Evolutionary conservation across 2,888 invertebrate genomes (phyloP), one percentile per base, ranked within the genome.

Genomic region (Taphrorychus bicolor): DNA sequence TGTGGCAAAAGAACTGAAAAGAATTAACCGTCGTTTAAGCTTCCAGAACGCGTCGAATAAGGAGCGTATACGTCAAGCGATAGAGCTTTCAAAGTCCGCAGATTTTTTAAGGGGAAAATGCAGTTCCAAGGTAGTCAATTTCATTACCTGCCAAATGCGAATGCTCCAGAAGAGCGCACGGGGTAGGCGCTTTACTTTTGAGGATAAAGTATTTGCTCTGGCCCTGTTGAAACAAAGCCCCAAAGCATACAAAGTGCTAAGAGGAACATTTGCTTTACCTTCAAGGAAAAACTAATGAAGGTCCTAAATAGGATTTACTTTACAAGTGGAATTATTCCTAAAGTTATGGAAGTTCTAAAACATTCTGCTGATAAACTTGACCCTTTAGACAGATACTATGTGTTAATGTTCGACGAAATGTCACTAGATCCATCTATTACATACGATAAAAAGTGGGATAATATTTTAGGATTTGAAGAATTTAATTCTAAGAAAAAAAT

Each of bases 281-380:
- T 45, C 45, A 5, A 45, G 17, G 45, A 51, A 51, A 51, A 51
- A n/a, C n/a, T n/a, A n/a, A n/a, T n/a, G n/a, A n/a, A n/a, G n/a
- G n/a, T n/a, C n/a, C n/a, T n/a, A n/a, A n/a, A n/a, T n/a, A n/a
- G n/a, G n/a, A n/a, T n/a, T n/a, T n/a, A n/a, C n/a, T n/a, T n/a
- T n/a, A n/a, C n/a, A n/a, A n/a, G n/a, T n/a, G n/a, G n/a, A n/a
- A n/a, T n/a, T n/a, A n/a, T n/a, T n/a, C n/a, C n/a, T n/a, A n/a
- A n/a, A n/a, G n/a, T n/a, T n/a, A n/a, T n/a, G n/a, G n/a, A n/a
- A n/a, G n/a, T n/a, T n/a, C n/a, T n/a, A n/a, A n/a, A n/a, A n/a
- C n/a, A n/a, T n/a, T n/a, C n/a, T n/a, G n/a, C n/a, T n/a, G n/a
- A n/a, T n/a, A n/a, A n/a, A n/a, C n/a, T n/a, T n/a, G n/a, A n/a